Base-by-base conservation (phyloP, 2,113 vertebrate genomes). In the Ramphastos sulfuratus region DNA sequence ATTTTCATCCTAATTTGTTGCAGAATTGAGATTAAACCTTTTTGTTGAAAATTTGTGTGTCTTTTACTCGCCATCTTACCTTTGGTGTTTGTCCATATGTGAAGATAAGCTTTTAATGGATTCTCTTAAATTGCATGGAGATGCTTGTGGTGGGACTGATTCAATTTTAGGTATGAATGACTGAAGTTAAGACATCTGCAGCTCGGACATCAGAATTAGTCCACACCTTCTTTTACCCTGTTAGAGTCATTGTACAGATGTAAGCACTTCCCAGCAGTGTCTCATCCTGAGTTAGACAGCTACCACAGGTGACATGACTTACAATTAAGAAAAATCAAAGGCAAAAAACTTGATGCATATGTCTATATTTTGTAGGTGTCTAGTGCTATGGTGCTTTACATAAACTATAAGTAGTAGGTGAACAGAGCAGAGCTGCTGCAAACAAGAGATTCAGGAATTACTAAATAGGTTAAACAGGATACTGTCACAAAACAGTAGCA, bases 1-100 rank as follows among this genome's bases (percentile, higher is more conserved):
- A 71, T 90, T 96, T 94, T 92, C 54, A 69, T 90, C 46, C 79
- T 64, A 35, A 85, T 58, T 25, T 66, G 23, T 69, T 83, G 69
- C 18, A 87, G 69, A 87, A 54, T 24, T 13, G 30, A 83, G 21
- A 18, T 89, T 86, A 61, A 90, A 91, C 39, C 24, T 85, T 18
- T 69, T 82, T 74, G 17, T 63, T 65, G n/a, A 73, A 89, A 74
- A 85, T 70, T 9, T 83, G 64, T 30, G 35, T 37, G 64, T 25
- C n/a, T 28, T 35, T 94, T 31, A 21, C 48, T 77, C 65, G 33
- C 10, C 35, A 12, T 31, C 17, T 87, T 76, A 60, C 37, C 46
- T 71, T 60, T 42, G 21, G 6, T 79, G 1, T 72, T 88, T 78
- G 33, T 12, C 27, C 8, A 1, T 56, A n/a, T 20, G 8, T 25